A percentile compares a stretch with the other conserved stretches of the same genome.
Conservation (phyloP, 2,888 invertebrate species). For the Podabrus alpinus region DNA sequence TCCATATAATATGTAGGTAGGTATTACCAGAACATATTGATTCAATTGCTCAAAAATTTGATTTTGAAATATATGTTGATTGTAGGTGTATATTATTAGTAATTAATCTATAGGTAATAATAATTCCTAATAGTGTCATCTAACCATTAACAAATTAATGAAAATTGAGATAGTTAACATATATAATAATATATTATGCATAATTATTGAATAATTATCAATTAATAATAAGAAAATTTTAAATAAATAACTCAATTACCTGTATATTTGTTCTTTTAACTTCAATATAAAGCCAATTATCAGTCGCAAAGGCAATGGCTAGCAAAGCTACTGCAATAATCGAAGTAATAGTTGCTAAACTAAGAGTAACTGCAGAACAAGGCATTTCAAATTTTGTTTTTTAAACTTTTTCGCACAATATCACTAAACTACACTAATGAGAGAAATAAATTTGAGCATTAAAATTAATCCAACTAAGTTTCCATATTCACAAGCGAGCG, state of each 20-base stretch:
- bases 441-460: not conserved
- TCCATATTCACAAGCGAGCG: conserved; percentile 28
- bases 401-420: conserved; percentile 16
- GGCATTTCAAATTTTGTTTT: conserved; percentile 68
- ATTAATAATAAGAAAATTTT: not conserved
- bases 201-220: not conserved
- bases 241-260: conserved; percentile 60
- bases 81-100: not conserved
- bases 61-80: not conserved
- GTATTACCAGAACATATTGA: not conserved
- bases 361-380: conserved; percentile 92
- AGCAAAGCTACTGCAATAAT: conserved; percentile 92
- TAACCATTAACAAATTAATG: not conserved
- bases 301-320: conserved; percentile 93
- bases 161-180: not conserved
- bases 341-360: conserved; percentile 93
- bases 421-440: conserved; percentile 9
- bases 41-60: not conserved
- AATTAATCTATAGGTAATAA: not conserved
- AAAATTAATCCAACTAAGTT: conserved; percentile 23
- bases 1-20: not conserved
- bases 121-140: not conserved
- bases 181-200: not conserved
- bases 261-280: conserved; percentile 87
- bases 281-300: conserved; percentile 95